phyloP scores from a whole-genome alignment of 2,113 vertebrate species.

The Dromaius novaehollandiae region DNA sequence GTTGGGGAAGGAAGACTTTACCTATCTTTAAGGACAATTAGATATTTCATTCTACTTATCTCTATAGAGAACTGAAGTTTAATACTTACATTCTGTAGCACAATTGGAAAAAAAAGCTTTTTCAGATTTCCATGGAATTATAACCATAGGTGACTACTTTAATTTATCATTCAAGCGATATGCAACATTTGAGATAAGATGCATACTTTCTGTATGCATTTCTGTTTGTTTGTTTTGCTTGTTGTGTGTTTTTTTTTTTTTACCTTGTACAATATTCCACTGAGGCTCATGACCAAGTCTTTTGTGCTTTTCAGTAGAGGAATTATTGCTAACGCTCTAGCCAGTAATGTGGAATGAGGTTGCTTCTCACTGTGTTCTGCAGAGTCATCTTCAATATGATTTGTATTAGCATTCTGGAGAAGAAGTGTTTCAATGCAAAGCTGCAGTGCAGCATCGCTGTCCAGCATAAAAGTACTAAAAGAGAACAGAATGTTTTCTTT shows the following conservation, averaged over 20 bases:
- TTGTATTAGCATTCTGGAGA: constrained; percentile 73
- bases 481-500: not conserved
- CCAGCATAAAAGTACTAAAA: constrained; percentile 85
- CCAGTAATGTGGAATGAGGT: constrained; percentile 71
- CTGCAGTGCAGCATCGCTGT: constrained; percentile 86
- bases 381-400: constrained; percentile 59
- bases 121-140: not conserved
- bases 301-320: constrained; percentile 83
- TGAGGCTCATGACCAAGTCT: constrained; percentile 85
- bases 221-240: not conserved
- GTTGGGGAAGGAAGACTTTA: not conserved
- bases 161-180: not conserved
- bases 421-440: constrained; percentile 90
- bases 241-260: not conserved
- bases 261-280: constrained; percentile 87
- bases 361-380: not conserved
- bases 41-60: not conserved
- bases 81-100: not conserved
- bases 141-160: not conserved
- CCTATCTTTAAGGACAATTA: not conserved
- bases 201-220: not conserved
- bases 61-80: not conserved
- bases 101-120: not conserved
- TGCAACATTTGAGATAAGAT: not conserved
- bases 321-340: constrained; percentile 83